phyloP scores from a whole-genome alignment of 2,888 invertebrate genomes.

The Pimpla rufipes region DNA sequence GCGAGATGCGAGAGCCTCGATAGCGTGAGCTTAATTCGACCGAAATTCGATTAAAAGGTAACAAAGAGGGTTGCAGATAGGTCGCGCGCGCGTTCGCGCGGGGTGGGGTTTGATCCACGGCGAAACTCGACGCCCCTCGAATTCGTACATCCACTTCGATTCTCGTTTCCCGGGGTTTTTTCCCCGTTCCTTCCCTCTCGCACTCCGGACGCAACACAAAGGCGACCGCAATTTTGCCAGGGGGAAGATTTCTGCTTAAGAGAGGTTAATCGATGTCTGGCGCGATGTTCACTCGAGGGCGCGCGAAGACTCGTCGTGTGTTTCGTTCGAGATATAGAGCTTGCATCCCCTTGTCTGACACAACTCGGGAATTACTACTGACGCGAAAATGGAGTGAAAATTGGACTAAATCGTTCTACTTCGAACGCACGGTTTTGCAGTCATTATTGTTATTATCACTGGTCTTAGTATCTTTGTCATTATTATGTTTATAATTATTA shows the following conservation, averaged over 20 bases:
- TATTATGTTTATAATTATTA: too few species aligned
- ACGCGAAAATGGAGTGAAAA: background rate
- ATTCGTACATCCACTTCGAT: slow-evolving; percentile 6
- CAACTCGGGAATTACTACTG: background rate
- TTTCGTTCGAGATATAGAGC: background rate
- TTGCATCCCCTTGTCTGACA: background rate
- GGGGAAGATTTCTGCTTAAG: background rate
- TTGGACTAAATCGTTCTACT: too few species aligned
- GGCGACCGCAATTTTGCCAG: background rate
- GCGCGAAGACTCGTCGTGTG: background rate
- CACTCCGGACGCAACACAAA: background rate
- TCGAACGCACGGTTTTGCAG: too few species aligned
- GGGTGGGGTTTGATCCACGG: slow-evolving; percentile 33
- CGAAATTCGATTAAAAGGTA: slow-evolving; percentile 48
- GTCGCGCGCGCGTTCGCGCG: background rate
- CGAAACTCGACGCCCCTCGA: background rate
- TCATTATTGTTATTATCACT: too few species aligned
- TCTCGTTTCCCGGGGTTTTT: background rate
- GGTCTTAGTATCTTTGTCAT: too few species aligned
- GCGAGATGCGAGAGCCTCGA: slow-evolving; percentile 3
- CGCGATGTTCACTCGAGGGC: background rate
- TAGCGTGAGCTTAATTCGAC: slow-evolving; percentile 43
- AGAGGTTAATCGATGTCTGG: slow-evolving; percentile 11
- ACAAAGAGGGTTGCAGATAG: slow-evolving; percentile 26
- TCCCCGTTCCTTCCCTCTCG: background rate